phyloP scores from a whole-genome alignment of 2,797 vertebrate genomes.

The Spinibarbus caldwelli region DNA sequence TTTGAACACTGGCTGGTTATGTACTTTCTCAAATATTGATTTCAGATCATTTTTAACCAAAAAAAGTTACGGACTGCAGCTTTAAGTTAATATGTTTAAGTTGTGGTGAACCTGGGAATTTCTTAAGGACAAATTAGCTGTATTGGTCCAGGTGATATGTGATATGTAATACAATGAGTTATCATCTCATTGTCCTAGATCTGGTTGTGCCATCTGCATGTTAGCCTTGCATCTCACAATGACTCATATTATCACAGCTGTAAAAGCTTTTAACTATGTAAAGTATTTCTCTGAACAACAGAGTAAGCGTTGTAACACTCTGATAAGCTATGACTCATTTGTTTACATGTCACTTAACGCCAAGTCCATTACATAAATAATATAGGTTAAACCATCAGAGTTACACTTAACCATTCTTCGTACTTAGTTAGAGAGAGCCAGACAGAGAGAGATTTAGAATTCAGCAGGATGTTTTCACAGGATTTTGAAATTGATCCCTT shows the following conservation, averaged over 20 bases:
- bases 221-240: background rate
- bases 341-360: background rate
- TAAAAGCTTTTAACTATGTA: background rate
- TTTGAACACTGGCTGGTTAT: no score
- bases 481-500: slow-evolving; percentile 47
- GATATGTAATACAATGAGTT: background rate
- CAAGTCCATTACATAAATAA: slow-evolving; percentile 23
- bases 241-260: background rate
- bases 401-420: background rate
- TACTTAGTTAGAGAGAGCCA: slow-evolving; percentile 16
- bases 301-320: background rate
- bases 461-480: slow-evolving; percentile 46
- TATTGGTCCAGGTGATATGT: background rate
- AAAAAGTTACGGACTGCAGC: no score
- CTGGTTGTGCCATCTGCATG: background rate
- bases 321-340: background rate
- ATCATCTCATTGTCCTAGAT: background rate
- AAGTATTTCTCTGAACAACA: slow-evolving; percentile 24
- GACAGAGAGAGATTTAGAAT: slow-evolving; percentile 38
- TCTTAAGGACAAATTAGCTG: background rate
- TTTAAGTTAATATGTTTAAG: background rate
- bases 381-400: slow-evolving; percentile 8
- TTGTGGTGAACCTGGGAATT: background rate
- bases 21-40: no score
- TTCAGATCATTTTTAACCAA: no score